phyloP scores from a whole-genome alignment of 2,797 vertebrate genomes.

The Sciaenops ocellatus region DNA sequence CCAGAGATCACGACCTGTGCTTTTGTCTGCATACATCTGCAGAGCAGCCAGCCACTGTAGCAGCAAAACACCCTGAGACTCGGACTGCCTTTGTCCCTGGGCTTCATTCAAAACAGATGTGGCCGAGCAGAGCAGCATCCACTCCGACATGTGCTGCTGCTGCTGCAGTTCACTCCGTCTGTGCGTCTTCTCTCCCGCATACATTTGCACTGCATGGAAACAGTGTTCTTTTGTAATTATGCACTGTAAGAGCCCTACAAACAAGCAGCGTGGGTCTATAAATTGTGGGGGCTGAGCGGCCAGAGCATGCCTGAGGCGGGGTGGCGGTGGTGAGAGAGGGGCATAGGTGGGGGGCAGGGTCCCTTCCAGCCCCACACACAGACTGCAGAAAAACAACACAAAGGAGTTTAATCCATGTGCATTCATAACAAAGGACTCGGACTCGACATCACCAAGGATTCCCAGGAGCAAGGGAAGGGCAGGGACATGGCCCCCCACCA shows the following conservation, averaged over 20 bases:
- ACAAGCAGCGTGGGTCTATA: constrained; percentile 18
- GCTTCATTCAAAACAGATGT: constrained; percentile 77
- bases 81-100: constrained; percentile 71
- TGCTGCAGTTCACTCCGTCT: constrained; percentile 32
- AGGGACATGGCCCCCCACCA: constrained; percentile 21
- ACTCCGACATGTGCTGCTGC: constrained; percentile 57
- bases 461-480: constrained; percentile 44
- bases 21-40: constrained; percentile 65
- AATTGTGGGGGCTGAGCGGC: constrained; percentile 3
- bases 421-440: constrained; percentile 63
- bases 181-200: constrained; percentile 16
- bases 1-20: constrained; percentile 43
- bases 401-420: constrained; percentile 74
- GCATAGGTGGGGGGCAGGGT: constrained; percentile 66
- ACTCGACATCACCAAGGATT: constrained; percentile 33
- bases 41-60: constrained; percentile 54
- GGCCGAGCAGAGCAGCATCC: constrained; percentile 65
- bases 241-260: background rate
- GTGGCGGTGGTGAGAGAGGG: background rate
- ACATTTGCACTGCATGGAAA: background rate
- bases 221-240: background rate
- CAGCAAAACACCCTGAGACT: constrained; percentile 45
- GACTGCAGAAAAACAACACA: constrained; percentile 72
- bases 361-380: constrained; percentile 37
- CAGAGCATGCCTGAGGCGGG: constrained; percentile 43